Evolutionary conservation across 1,140 invertebrate genomes (phyloP).

Genomic region (Saccostrea glomerata): DNA sequence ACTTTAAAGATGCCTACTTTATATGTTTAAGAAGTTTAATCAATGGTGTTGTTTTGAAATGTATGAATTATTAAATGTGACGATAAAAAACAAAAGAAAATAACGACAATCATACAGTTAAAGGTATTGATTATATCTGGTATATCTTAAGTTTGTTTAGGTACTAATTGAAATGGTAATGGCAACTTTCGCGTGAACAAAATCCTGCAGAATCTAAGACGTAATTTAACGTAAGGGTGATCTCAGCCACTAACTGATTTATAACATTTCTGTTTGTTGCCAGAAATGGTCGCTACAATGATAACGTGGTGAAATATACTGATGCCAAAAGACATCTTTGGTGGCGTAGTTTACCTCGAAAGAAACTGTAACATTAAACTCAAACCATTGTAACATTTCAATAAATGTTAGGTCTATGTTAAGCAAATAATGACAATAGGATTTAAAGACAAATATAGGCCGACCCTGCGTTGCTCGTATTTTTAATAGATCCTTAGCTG

Average conservation of each 20-base stretch:
- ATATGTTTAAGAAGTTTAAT: background rate
- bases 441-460: conserved; percentile 5
- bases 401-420: background rate
- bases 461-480: background rate
- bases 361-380: background rate
- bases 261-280: too few species aligned
- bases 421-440: conserved; percentile 26
- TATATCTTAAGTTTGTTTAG: background rate
- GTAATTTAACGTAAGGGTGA: too few species aligned
- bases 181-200: background rate
- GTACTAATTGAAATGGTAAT: background rate
- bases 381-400: background rate
- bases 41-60: background rate
- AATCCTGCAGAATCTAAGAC: background rate
- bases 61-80: background rate
- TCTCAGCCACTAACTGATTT: too few species aligned
- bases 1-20: background rate
- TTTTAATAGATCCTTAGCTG: background rate
- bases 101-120: too few species aligned
- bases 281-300: too few species aligned
- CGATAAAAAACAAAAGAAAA: background rate
- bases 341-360: background rate
- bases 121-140: too few species aligned
- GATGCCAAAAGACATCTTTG: background rate
- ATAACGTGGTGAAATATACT: background rate